These are phyloP conservation scores for Glossophaga mutica DNA, from an alignment of 2,797 vertebrate species.

Conservation along the genomic window DNA sequence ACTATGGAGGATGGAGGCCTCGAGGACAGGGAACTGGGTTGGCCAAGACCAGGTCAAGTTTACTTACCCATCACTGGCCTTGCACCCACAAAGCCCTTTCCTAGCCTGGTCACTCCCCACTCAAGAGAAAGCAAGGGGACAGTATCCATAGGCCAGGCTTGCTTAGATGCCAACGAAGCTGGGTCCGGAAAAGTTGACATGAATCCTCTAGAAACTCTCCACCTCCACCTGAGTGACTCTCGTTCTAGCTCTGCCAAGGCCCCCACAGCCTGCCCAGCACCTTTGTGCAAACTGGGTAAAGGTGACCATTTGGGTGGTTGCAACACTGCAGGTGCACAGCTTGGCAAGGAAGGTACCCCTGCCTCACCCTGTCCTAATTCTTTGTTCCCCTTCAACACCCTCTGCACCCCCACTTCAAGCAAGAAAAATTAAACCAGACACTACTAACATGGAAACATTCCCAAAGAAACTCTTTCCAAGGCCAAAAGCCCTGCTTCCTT, in stretches of 20 bases:
- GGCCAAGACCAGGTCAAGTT: background rate
- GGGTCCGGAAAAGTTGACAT: background rate
- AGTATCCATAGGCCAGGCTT: background rate
- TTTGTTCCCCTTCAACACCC: no score
- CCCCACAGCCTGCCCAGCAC: background rate
- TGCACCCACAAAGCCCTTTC: background rate
- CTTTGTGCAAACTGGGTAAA: background rate
- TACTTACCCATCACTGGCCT: background rate
- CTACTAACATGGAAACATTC: background rate
- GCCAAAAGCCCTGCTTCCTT: background rate
- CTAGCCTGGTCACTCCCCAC: background rate
- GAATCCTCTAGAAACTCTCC: background rate
- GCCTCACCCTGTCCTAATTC: background rate
- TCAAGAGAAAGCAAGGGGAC: background rate
- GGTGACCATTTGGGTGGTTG: background rate
- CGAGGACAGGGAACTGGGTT: background rate
- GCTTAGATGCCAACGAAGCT: background rate
- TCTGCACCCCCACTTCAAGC: background rate
- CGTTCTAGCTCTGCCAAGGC: background rate
- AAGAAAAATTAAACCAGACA: background rate
- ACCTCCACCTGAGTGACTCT: background rate
- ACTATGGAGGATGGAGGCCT: background rate
- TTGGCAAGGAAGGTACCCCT: background rate
- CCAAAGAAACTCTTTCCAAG: background rate
- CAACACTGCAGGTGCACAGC: no score